These are phyloP conservation scores for Agrypnia vestita DNA, from an alignment of 1,140 invertebrate species.

Conservation along the genomic window DNA sequence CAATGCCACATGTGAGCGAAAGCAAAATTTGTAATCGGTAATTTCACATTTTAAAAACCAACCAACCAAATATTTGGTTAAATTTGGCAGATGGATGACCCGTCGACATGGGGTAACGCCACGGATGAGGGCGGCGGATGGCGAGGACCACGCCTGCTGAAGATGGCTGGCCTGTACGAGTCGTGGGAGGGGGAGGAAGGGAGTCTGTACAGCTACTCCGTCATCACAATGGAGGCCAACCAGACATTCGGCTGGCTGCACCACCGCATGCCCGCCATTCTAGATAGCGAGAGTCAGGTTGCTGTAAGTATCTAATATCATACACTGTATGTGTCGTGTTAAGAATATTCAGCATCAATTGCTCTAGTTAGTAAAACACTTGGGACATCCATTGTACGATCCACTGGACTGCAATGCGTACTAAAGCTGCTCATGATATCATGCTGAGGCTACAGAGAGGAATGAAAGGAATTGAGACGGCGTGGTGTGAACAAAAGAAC, in stretches of 20 bases:
- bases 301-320: conserved; percentile 68
- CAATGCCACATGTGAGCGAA: too few species aligned
- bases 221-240: conserved; percentile 86
- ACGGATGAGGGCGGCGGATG: conserved; percentile 75
- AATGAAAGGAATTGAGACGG: too few species aligned
- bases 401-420: too few species aligned
- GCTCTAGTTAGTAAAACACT: too few species aligned
- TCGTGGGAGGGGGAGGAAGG: conserved; percentile 75
- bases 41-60: not conserved
- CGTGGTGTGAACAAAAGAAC: too few species aligned
- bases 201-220: conserved; percentile 82
- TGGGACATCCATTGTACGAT: too few species aligned
- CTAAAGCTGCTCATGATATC: too few species aligned
- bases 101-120: conserved; percentile 70
- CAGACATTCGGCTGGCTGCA: conserved; percentile 82
- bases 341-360: too few species aligned
- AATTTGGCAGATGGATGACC: conserved; percentile 72
- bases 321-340: too few species aligned
- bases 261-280: conserved; percentile 85
- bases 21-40: too few species aligned
- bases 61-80: not conserved
- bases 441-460: too few species aligned
- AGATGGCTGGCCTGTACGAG: conserved; percentile 86
- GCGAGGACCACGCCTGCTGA: conserved; percentile 78
- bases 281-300: conserved; percentile 80